These are phyloP conservation scores for Gopherus flavomarginatus DNA, from an alignment of 2,113 vertebrate species.

Conservation along the genomic window DNA sequence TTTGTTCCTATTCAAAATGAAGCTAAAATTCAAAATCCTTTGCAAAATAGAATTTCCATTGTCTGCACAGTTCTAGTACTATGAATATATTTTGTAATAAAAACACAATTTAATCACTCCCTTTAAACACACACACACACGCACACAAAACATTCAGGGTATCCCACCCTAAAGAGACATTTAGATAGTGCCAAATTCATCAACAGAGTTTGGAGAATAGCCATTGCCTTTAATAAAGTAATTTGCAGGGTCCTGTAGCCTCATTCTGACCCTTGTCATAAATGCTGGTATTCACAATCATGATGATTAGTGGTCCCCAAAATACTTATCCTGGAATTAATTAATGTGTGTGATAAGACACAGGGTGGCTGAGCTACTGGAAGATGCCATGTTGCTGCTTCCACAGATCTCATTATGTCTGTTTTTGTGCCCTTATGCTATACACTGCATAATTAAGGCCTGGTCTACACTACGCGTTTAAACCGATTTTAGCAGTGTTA, in stretches of 20 bases:
- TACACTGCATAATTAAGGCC: background rate
- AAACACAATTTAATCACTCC: background rate
- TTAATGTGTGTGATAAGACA: background rate
- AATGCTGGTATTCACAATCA: background rate
- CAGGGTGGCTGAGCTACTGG: background rate
- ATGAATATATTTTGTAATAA: background rate
- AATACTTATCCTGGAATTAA: background rate
- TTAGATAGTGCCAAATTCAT: too few relatives aligned
- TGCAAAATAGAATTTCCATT: background rate
- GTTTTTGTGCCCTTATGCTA: background rate
- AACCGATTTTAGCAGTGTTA: too few relatives aligned
- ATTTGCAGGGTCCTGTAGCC: background rate
- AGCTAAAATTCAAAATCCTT: too few relatives aligned
- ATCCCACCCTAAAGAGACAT: too few relatives aligned
- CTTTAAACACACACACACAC: background rate
- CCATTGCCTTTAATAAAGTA: background rate
- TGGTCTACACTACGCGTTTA: too few relatives aligned
- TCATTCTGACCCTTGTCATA: background rate
- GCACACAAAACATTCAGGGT: too few relatives aligned
- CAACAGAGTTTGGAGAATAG: background rate
- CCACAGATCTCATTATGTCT: background rate
- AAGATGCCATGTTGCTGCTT: background rate
- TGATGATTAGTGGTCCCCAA: background rate
- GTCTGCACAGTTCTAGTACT: background rate
- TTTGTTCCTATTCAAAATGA: background rate